Evolutionary conservation across 2,113 vertebrate genomes (phyloP).

Genomic region (Vulpes vulpes): DNA sequence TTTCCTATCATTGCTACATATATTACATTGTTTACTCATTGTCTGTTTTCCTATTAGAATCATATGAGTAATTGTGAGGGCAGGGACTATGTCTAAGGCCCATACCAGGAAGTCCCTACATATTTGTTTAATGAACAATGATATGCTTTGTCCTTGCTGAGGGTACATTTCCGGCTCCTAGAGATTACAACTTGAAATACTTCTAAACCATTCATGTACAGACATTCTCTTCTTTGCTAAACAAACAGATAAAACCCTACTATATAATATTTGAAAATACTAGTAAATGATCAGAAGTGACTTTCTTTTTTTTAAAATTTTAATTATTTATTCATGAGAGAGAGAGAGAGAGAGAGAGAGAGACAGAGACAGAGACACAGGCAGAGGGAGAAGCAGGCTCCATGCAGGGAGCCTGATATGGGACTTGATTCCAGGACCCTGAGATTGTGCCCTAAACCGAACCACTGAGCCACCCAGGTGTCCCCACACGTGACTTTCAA

Average conservation of each 20-base stretch:
- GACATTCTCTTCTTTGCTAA: neutral
- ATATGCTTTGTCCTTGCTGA: neutral
- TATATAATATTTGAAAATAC: neutral
- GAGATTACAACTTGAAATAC: neutral
- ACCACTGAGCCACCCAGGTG: too few relatives aligned
- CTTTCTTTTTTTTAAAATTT: neutral
- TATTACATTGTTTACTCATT: neutral
- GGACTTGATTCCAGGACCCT: too few relatives aligned
- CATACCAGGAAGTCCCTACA: neutral
- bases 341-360: too few relatives aligned
- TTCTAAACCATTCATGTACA: neutral
- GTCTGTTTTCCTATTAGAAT: neutral
- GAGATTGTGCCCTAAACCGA: too few relatives aligned
- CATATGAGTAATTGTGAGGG: neutral
- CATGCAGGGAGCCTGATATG: too few relatives aligned
- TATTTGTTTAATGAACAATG: slow-evolving; percentile 55
- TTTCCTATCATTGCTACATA: neutral
- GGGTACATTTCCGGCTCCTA: neutral
- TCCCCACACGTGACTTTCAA: neutral
- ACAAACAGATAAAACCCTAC: neutral
- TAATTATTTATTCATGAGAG: too few relatives aligned
- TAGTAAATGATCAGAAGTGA: neutral
- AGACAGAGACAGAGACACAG: too few relatives aligned
- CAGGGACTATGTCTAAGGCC: neutral
- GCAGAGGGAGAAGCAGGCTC: too few relatives aligned